Conservation (phyloP, 2,797 vertebrate genomes). For the Esox masquinongy region DNA sequence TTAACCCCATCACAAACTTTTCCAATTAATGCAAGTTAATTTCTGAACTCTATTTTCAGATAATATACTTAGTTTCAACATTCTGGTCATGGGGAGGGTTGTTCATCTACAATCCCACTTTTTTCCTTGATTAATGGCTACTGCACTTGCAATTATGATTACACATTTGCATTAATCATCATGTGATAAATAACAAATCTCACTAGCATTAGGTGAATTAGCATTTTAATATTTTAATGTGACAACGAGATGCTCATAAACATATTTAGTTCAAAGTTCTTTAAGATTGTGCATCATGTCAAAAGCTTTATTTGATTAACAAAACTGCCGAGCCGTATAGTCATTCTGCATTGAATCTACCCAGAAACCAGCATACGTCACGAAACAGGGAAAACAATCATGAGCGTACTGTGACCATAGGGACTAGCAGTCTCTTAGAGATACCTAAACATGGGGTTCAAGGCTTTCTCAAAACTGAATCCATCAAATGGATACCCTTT, state of each 20-base stretch:
- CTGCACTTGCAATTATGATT: conserved; percentile 42
- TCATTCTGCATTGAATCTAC: not conserved
- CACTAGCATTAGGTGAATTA: conserved; percentile 43
- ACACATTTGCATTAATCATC: conserved; percentile 49
- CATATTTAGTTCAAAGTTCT: not conserved
- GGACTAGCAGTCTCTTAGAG: not conserved
- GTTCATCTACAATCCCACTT: conserved; percentile 44
- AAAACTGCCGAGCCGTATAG: not conserved
- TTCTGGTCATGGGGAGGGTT: conserved; percentile 20
- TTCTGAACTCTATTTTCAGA: conserved; percentile 12
- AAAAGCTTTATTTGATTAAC: not conserved
- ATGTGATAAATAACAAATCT: conserved; percentile 49
- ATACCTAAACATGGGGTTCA: not conserved
- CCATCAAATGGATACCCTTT: not conserved
- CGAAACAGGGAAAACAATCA: not conserved
- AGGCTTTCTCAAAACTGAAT: not conserved
- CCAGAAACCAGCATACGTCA: not conserved
- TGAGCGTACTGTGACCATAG: not conserved
- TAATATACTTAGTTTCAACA: conserved; percentile 19
- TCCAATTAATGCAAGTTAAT: not conserved
- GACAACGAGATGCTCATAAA: conserved; percentile 24
- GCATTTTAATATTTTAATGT: conserved; percentile 37
- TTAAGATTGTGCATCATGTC: not conserved
- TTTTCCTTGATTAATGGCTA: conserved; percentile 42
- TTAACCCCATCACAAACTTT: not conserved